Evolutionary conservation across 2,797 vertebrate genomes (phyloP), one percentile per base, ranked within the genome.

Genomic region (Gymnocypris eckloni): DNA sequence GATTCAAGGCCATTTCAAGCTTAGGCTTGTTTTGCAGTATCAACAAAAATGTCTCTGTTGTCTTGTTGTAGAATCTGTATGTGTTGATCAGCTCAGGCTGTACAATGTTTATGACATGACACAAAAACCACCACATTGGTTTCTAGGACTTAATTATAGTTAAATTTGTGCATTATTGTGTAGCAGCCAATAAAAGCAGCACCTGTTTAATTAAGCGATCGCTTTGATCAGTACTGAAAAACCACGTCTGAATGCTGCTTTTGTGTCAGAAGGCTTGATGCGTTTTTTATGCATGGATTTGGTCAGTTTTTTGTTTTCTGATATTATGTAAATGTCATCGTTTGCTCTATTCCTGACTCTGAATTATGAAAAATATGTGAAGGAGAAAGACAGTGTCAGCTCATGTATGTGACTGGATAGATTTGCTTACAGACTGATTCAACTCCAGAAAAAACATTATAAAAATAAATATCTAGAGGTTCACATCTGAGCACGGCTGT

Each of bases 381-480:
- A 37, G 33, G 66, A 69, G 33, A 69, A 69, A 20, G 8, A 15
- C 25, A 67, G 67, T 39, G 67, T 41, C 37, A 12, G 37, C 9
- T 22, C 18, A 5, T 69, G 8, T 33, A 0, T 33, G 28, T 22
- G 48, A 12, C 28, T 4, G 15, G 73, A 75, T 20, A 37, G 15
- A 18, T 20, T 37, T 76, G 25, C 9, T 76, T 18, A 39, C n/a
- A 43, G 22, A 43, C 33, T 48, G 12, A 39, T 13, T 70, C 18
- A n/a, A 45, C 25, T 43, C 37, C 16, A 56, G n/a, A 64, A 61
- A 43, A 85, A 43, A n/a, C 6, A 69, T 45, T 56, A 4, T 43
- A 43, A 82, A 81, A 86, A 52, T 6, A 15, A 3, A 39, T 54
- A 11, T 83, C 41, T 41, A 37, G 52, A 78, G 41, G 43, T 15